Base-by-base conservation (phyloP, 2,888 invertebrate species). In the Agrochola lychnidis region DNA sequence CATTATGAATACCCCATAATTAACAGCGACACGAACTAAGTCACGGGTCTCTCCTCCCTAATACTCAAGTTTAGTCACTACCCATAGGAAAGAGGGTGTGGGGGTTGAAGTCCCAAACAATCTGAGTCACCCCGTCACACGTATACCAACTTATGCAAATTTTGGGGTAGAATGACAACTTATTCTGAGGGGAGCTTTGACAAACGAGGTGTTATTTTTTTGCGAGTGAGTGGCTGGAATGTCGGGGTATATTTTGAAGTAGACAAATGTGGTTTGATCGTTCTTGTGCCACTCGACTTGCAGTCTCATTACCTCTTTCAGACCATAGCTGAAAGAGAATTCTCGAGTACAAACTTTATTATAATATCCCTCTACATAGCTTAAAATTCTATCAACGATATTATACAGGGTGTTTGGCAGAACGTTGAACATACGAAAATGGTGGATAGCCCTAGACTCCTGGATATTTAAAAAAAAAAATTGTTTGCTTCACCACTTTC, bases 71-170 rank as follows among this genome's bases (percentile, higher is more conserved):
- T n/a, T 70, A 45, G 68, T 71, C 74, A 68, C 83, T 48, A 45
- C 19, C 45, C 51, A 16, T 51, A 64, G 45, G 2, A 57, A 62
- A 36, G n/a, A 72, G 66, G 70, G 69, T 66, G 66, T 63, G 40
- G 69, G 71, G 73, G 75, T 64, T 62, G 72, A 59, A 74, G 73
- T 56, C 30, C 66, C 81, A 70, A 73, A 81, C 76, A 71, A 78
- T 72, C 73, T 80, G 81, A 87, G 57, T 85, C 78, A 85, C 77
- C 74, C 64, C 85, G 62, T 85, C 76, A 83, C 76, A 74, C 67
- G 69, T 76, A 76, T 64, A 78, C 48, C 80, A 64, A 73, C 61
- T 79, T 83, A 83, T 83, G 86, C 74, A 87, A 85, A 86, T 86
- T 77, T 40, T 62, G 74, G 84, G 87, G 72, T 61, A 64, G 76